Evolutionary conservation across 1,140 invertebrate genomes (phyloP).

Genomic region (Nixonia krombeini): DNA sequence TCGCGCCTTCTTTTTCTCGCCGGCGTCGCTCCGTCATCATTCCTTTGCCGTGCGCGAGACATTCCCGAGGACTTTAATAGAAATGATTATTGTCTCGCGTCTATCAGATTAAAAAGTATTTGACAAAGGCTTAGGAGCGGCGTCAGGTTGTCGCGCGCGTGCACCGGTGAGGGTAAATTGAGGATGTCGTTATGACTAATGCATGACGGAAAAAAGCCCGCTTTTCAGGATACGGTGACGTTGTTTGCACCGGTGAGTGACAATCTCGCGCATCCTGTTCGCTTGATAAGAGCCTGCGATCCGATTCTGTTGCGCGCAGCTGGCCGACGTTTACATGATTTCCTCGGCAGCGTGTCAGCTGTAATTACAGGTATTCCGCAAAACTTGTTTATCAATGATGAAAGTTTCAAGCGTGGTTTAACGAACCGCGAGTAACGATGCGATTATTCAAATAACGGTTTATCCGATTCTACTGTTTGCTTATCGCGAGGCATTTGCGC

Average conservation of each 20-base stretch:
- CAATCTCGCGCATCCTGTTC: slow-evolving; percentile 17
- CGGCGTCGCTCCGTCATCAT: not conserved
- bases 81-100: slow-evolving; percentile 45
- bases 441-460: slow-evolving; percentile 36
- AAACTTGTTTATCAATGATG: not conserved
- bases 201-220: slow-evolving; percentile 7
- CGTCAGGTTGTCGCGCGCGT: slow-evolving; percentile 1
- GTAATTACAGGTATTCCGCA: slow-evolving; percentile 13
- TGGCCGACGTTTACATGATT: no score
- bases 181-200: slow-evolving; percentile 1
- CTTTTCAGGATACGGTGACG: not conserved
- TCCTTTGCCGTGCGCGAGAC: slow-evolving; percentile 6
- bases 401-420: slow-evolving; percentile 6
- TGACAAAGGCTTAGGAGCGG: slow-evolving; percentile 51
- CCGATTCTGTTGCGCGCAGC: no score
- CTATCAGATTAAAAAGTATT: slow-evolving; percentile 47
- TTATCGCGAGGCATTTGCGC: slow-evolving; percentile 13
- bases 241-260: not conserved
- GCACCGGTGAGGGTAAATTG: not conserved
- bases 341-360: no score
- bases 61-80: slow-evolving; percentile 43
- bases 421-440: slow-evolving; percentile 14
- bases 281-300: no score
- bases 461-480: slow-evolving; percentile 7
- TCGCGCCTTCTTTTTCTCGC: slow-evolving; percentile 16